Base-by-base conservation (phyloP, 2,113 vertebrate species). In the Gymnarchus niloticus region DNA sequence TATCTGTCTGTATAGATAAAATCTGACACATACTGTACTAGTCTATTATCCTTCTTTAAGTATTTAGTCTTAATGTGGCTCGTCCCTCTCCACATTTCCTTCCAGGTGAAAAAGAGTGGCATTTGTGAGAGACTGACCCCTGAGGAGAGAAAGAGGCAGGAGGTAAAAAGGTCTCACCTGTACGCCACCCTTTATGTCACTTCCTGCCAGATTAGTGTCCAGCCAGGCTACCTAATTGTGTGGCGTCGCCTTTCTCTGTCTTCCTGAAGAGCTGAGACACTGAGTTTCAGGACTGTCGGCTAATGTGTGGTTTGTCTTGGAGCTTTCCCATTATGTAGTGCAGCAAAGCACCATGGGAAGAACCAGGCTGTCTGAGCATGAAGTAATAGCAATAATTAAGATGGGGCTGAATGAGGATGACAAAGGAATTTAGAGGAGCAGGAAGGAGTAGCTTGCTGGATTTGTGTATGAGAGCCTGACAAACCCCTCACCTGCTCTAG, bases 101-200 rank as follows among this genome's bases (percentile, higher is more conserved):
- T 86, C 2, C 81, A 99, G 98, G 98, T 99, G 14, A 98, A 95
- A 91, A 98, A 95, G 92, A 98, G 95, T 57, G 96, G 96, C 8
- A 86, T 96, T 12, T 95, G 91, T 4, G 95, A 96, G 4, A 91
- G 86, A 0, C 88, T 98, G 86, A 96, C 91, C 90, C 96, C 96
- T 88, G 98, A 99, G 54, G 97, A 98, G 86, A 96, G 96, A 83
- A 99, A 98, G 89, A 95, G 95, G 73, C 98, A 99, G 91, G 98
- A 99, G 97, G 98, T 99, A 95, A 82, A 59, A 17, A 6, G 28
- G 14, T 87, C 56, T 85, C 54, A 56, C n/a, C 10, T 59, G 33
- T 7, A 41, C 19, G n/a, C 77, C 9, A 57, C 8, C 77, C 37
- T 33, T 10, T n/a, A 1, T 49, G 28, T 44, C 83, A 73, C 57